These are phyloP conservation scores for Stenotaenia linearis DNA, from an alignment of 2,888 invertebrate genomes.

Conservation along the genomic window DNA sequence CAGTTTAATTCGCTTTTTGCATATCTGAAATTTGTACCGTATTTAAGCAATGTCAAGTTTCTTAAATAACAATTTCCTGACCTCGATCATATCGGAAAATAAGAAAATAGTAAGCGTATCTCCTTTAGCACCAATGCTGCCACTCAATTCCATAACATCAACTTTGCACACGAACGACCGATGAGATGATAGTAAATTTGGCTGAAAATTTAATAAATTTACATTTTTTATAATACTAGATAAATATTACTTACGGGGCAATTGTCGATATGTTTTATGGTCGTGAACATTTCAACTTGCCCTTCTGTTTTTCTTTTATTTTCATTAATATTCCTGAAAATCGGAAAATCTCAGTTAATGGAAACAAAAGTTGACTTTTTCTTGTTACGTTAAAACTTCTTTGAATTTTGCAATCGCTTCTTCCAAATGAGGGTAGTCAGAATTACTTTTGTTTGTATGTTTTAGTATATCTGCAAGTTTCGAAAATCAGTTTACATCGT, in stretches of 20 bases:
- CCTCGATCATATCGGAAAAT: conserved; percentile 91
- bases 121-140: conserved; percentile 73
- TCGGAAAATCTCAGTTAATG: no score
- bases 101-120: conserved; percentile 81
- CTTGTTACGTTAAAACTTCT: conserved; percentile 74
- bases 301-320: conserved; percentile 95
- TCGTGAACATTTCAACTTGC: conserved; percentile 91
- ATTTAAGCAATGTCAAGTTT: no score
- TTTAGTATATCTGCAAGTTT: conserved; percentile 77
- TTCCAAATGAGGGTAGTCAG: conserved; percentile 78
- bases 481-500: background rate
- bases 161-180: conserved; percentile 80
- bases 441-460: conserved; percentile 78
- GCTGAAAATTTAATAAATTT: conserved; percentile 52
- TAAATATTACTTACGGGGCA: conserved; percentile 70
- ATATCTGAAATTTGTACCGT: no score
- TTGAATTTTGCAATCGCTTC: conserved; percentile 80
- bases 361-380: background rate
- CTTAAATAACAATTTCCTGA: conserved; percentile 47
- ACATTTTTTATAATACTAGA: background rate
- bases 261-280: conserved; percentile 95
- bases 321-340: conserved; percentile 77
- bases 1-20: conserved; percentile 53
- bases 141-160: conserved; percentile 75
- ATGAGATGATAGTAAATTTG: conserved; percentile 87